Percentiles rank a stretch among this genome's conserved stretches.
Conservation (phyloP, 2,797 vertebrate species). For the Myoxocephalus aenaeus region DNA sequence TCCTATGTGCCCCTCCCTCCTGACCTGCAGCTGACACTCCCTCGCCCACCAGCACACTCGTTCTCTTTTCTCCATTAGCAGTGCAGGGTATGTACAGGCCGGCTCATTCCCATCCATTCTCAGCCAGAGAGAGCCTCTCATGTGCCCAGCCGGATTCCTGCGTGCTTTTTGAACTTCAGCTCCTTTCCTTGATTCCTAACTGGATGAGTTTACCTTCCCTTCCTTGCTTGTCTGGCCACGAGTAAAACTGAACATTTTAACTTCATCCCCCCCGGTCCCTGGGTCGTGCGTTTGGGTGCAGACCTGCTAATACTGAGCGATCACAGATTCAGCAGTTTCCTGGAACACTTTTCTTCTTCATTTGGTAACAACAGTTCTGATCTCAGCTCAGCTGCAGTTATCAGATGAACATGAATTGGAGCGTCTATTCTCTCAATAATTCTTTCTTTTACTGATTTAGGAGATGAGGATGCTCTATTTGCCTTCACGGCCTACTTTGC, state of each 20-base stretch:
- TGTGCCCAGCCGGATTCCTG: no score
- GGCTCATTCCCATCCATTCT: background rate
- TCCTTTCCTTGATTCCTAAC: background rate
- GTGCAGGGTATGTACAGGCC: background rate
- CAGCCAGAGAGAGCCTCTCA: background rate
- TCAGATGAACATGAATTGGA: conserved; percentile 12
- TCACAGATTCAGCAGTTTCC: no score
- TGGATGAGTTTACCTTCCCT: background rate
- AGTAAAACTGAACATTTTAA: background rate
- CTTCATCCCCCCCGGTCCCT: background rate
- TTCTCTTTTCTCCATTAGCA: background rate
- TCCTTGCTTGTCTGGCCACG: background rate
- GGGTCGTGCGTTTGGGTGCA: no score
- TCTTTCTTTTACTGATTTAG: background rate
- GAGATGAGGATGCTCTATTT: background rate
- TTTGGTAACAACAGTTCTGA: background rate
- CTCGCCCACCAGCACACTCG: background rate
- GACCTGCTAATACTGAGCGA: no score
- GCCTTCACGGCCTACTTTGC: background rate
- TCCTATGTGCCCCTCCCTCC: background rate
- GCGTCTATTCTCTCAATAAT: background rate
- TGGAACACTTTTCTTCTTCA: no score
- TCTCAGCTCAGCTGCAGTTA: conserved; percentile 13
- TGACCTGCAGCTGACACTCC: background rate
- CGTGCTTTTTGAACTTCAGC: background rate